These are phyloP conservation scores for Sminthurinus signatus DNA, from an alignment of 1,140 invertebrate species.

Conservation along the genomic window DNA sequence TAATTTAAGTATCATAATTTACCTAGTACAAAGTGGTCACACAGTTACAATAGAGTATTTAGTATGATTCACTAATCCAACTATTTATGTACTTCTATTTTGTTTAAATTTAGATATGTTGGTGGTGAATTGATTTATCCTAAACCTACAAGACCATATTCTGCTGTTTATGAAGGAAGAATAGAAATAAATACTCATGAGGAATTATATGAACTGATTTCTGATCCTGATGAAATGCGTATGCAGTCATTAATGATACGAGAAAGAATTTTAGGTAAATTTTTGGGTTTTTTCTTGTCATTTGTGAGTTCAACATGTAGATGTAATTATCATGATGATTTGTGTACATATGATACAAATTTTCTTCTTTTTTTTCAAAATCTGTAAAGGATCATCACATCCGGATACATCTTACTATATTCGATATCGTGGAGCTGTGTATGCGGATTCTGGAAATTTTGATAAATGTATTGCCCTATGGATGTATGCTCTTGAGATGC, in stretches of 20 bases:
- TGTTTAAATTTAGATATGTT: constrained; percentile 46
- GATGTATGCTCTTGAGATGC: constrained; percentile 96
- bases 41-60: no score
- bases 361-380: no score
- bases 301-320: no score
- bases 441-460: constrained; percentile 90
- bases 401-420: constrained; percentile 96
- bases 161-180: constrained; percentile 78
- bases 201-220: constrained; percentile 74
- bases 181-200: constrained; percentile 70
- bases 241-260: constrained; percentile 92
- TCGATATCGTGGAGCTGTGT: constrained; percentile 84
- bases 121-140: constrained; percentile 54
- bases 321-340: no score
- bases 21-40: no score
- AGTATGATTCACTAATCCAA: no score
- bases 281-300: no score
- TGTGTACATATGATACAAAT: no score
- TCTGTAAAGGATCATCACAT: constrained; percentile 85
- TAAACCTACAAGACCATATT: constrained; percentile 61
- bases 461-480: constrained; percentile 84
- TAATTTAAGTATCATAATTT: no score
- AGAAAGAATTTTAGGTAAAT: constrained; percentile 85
- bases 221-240: constrained; percentile 89
- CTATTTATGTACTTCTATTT: no score